These are phyloP conservation scores for Cyclargus thomasi DNA, from an alignment of 1,140 invertebrate genomes.

Conservation along the genomic window DNA sequence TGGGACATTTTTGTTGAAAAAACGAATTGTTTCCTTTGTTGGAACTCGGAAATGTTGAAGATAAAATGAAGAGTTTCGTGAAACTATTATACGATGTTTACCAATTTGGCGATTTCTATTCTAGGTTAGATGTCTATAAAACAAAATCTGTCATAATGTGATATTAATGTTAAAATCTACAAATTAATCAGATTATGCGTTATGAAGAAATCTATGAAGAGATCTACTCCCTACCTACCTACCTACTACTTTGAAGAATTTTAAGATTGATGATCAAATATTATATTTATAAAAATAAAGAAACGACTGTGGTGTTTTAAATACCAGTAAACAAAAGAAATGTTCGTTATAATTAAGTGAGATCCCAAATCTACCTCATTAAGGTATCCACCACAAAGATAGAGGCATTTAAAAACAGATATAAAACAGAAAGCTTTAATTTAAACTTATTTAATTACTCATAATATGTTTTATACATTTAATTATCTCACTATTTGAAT, in stretches of 20 bases:
- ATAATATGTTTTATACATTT: background rate
- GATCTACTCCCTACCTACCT: no score
- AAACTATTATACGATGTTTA: no score
- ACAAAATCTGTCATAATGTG: no score
- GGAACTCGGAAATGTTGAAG: background rate
- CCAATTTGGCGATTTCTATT: no score
- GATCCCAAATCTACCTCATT: constrained; percentile 2
- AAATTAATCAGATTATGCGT: no score
- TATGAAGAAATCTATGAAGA: no score
- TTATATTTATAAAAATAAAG: background rate
- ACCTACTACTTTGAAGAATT: no score
- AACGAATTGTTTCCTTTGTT: background rate
- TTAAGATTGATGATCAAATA: background rate
- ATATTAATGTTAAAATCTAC: no score
- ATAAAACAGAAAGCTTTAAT: constrained; percentile 1
- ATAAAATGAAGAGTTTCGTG: background rate
- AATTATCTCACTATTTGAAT: background rate
- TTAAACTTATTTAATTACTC: background rate
- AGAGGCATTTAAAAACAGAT: background rate
- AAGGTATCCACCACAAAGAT: background rate
- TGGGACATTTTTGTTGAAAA: background rate
- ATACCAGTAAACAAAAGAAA: background rate
- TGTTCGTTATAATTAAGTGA: background rate
- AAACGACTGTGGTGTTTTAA: background rate
- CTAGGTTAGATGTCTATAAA: no score